Conservation (phyloP, 1,140 invertebrate genomes). For the Onthophagus taurus region DNA sequence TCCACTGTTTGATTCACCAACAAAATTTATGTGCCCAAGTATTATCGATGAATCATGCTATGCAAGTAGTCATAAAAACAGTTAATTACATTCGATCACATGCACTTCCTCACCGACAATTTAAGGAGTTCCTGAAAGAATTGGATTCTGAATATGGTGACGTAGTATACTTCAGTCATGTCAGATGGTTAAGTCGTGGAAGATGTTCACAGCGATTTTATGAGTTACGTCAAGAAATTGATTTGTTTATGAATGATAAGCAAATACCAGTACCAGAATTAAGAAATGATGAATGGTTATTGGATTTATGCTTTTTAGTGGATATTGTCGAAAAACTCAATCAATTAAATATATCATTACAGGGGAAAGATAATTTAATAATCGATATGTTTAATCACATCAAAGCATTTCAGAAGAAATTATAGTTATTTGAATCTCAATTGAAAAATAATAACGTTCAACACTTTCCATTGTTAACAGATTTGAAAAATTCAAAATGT, state of each 20-base stretch:
- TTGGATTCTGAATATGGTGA: slow-evolving; percentile 31
- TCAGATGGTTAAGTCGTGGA: slow-evolving; percentile 29
- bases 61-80: slow-evolving; percentile 27
- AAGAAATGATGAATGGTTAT: slow-evolving; percentile 17
- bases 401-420: slow-evolving; percentile 19
- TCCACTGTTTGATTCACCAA: slow-evolving; percentile 34
- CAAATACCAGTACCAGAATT: slow-evolving; percentile 21
- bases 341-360: slow-evolving; percentile 17
- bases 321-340: slow-evolving; percentile 18
- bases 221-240: slow-evolving; percentile 22
- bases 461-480: slow-evolving; percentile 15
- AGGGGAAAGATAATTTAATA: slow-evolving; percentile 17
- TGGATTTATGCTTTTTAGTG: slow-evolving; percentile 18
- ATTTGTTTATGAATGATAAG: slow-evolving; percentile 19
- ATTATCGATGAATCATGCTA: slow-evolving; percentile 27
- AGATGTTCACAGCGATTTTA: slow-evolving; percentile 26
- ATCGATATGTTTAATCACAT: too few relatives aligned
- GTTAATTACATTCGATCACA: slow-evolving; percentile 32
- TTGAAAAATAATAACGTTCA: slow-evolving; percentile 12
- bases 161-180: slow-evolving; percentile 26
- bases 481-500: slow-evolving; percentile 14
- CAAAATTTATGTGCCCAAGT: slow-evolving; percentile 21
- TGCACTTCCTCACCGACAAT: slow-evolving; percentile 29
- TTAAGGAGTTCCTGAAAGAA: slow-evolving; percentile 31
- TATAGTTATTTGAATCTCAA: slow-evolving; percentile 17